Conservation (phyloP, 1,140 invertebrate species). For the Aphis craccivora region DNA sequence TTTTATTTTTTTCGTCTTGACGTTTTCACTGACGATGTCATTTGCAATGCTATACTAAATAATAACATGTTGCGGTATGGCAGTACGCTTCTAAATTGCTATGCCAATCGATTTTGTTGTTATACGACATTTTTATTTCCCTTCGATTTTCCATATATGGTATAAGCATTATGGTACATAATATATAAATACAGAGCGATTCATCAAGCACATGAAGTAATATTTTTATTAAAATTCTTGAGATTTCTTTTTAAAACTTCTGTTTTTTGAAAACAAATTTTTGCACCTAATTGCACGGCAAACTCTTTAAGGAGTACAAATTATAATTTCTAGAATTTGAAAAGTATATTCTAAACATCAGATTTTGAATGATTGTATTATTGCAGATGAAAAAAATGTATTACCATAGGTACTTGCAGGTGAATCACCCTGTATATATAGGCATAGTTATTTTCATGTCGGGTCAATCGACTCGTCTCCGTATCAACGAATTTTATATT, state of each 20-base stretch:
- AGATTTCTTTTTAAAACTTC: too few relatives aligned
- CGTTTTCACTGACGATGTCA: neutral
- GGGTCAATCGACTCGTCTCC: neutral
- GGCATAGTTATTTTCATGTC: neutral
- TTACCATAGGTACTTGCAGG: too few relatives aligned
- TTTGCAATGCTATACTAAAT: conserved; percentile 16
- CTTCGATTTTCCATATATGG: neutral
- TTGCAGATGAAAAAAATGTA: too few relatives aligned
- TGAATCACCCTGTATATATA: neutral
- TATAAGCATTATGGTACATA: neutral
- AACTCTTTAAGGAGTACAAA: too few relatives aligned
- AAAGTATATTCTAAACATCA: too few relatives aligned
- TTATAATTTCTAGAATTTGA: too few relatives aligned
- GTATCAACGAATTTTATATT: neutral
- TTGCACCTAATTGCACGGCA: too few relatives aligned
- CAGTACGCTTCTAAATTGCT: neutral
- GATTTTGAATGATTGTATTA: too few relatives aligned
- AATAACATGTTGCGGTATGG: neutral
- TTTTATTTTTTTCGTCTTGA: neutral
- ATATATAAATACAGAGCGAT: neutral
- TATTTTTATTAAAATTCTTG: too few relatives aligned
- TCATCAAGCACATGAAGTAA: too few relatives aligned
- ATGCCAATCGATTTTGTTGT: neutral
- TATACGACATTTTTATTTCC: neutral
- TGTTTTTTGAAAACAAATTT: too few relatives aligned